Evolutionary conservation across 2,888 invertebrate species (phyloP), one percentile per base, ranked within the genome.

Genomic region (Odontocerum albicorne): DNA sequence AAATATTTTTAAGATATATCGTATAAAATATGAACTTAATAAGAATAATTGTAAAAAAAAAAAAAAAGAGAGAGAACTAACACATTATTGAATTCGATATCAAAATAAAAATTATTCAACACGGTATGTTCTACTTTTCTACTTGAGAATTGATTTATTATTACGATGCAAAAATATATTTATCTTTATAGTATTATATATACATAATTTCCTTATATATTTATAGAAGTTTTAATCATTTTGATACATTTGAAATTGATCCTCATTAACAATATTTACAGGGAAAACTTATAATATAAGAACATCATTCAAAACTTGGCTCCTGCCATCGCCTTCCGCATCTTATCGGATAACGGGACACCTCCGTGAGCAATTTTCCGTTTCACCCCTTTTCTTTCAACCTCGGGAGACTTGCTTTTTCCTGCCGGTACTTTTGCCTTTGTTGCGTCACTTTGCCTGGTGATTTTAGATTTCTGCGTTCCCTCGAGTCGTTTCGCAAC

Each of bases 271-370:
- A 7, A 27, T 10, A 27, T 10, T 7, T 7, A 27, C 27, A 27
- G 10, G 10, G 4, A 27, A 27, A 27, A 16, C 19, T 40, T 40
- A 21, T n/a, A 12, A 2, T 8, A 16, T 39, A 12, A 13, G 20
- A n/a, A n/a, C n/a, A n/a, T n/a, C n/a, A 2, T 39, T 59, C 53
- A 59, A 40, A 60, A 58, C 36, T 61, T 58, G 36, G 47, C 47
- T 39, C 59, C 56, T 13, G 58, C 47, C 20, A 71, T 65, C 2
- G 72, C 61, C 62, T 72, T 72, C 49, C 64, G 67, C 72, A 72
- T 70, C 46, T 72, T 74, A 4, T 73, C 72, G 3, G 75, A 73
- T 22, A 77, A 68, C 15, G 76, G 74, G 10, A 74, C 73, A 21
- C 74, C 75, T 1, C 67, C 64, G 60, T 73, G 72, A 2, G 72